phyloP scores from a whole-genome alignment of 1,140 invertebrate species.

The Marisa cornuarietis region DNA sequence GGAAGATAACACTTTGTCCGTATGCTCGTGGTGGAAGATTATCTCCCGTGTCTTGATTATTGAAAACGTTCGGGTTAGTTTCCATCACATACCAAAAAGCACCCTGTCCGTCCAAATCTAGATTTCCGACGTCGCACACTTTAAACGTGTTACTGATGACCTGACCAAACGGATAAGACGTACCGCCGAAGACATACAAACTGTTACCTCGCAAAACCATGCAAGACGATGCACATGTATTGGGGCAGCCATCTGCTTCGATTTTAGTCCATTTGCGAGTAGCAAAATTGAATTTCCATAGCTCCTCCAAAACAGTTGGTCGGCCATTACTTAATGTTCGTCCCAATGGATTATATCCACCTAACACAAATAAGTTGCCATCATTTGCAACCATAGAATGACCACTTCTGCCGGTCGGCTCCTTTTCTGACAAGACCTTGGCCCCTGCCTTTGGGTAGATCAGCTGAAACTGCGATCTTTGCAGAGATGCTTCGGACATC shows the following conservation, averaged over 20 bases:
- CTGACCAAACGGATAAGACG: constrained; percentile 40
- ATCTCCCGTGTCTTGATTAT: constrained; percentile 18
- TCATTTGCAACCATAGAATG: constrained; percentile 40
- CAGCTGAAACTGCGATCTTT: neutral
- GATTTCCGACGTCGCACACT: constrained; percentile 22
- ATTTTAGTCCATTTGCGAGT: constrained; percentile 36
- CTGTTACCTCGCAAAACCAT: constrained; percentile 27
- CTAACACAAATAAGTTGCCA: constrained; percentile 39
- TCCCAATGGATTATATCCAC: constrained; percentile 37
- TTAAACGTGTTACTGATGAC: constrained; percentile 40
- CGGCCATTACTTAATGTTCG: constrained; percentile 13
- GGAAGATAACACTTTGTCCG: constrained; percentile 41
- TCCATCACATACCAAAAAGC: constrained; percentile 32
- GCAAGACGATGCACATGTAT: constrained; percentile 36
- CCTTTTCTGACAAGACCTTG: neutral
- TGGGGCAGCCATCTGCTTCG: constrained; percentile 23
- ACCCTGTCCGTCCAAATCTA: neutral
- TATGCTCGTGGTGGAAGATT: constrained; percentile 32
- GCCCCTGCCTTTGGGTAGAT: constrained; percentile 8
- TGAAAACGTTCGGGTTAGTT: constrained; percentile 33
- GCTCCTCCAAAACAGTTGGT: constrained; percentile 33
- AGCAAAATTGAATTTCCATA: constrained; percentile 46
- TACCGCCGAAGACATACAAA: constrained; percentile 41
- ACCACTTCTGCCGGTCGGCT: constrained; percentile 38
- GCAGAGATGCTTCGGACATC: neutral